These are phyloP conservation scores for Cataglyphis altisquamis DNA, from an alignment of 2,888 invertebrate genomes.

Conservation along the genomic window DNA sequence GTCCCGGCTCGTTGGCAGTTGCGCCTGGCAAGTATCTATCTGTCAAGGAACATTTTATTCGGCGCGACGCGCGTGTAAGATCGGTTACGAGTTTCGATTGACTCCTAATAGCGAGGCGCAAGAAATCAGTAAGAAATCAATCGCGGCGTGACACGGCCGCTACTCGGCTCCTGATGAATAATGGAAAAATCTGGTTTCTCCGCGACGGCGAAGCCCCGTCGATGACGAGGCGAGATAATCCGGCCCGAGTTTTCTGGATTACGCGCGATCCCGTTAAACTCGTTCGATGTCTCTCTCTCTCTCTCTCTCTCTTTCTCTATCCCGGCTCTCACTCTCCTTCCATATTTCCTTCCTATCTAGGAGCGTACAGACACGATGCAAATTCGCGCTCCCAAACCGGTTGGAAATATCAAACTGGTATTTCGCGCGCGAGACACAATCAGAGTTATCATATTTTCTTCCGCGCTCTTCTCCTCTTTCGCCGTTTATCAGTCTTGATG, in stretches of 20 bases:
- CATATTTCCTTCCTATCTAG: conserved; percentile 44
- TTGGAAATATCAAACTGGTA: conserved; percentile 53
- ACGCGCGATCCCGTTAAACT: conserved; percentile 75
- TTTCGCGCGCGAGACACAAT: conserved; percentile 42
- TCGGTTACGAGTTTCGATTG: conserved; percentile 63
- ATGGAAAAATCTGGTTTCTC: conserved; percentile 72
- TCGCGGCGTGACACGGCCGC: conserved; percentile 73
- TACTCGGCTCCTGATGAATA: conserved; percentile 70
- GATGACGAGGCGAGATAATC: conserved; percentile 42
- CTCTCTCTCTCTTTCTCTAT: background rate
- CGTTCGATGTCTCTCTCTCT: conserved; percentile 9
- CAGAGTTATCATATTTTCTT: conserved; percentile 43
- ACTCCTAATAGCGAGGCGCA: conserved; percentile 72
- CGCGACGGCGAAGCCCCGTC: conserved; percentile 13
- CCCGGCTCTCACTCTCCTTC: conserved; percentile 2
- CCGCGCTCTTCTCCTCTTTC: conserved; percentile 13
- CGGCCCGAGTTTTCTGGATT: conserved; percentile 78
- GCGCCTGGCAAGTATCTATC: conserved; percentile 38
- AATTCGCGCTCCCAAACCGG: conserved; percentile 47
- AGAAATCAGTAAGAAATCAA: conserved; percentile 75
- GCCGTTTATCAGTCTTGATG: background rate
- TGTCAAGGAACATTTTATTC: conserved; percentile 58
- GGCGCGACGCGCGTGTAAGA: conserved; percentile 37
- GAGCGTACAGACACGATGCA: conserved; percentile 29
- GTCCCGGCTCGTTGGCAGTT: background rate